phyloP scores from a whole-genome alignment of 1,140 invertebrate species.

The Agrilus planipennis region DNA sequence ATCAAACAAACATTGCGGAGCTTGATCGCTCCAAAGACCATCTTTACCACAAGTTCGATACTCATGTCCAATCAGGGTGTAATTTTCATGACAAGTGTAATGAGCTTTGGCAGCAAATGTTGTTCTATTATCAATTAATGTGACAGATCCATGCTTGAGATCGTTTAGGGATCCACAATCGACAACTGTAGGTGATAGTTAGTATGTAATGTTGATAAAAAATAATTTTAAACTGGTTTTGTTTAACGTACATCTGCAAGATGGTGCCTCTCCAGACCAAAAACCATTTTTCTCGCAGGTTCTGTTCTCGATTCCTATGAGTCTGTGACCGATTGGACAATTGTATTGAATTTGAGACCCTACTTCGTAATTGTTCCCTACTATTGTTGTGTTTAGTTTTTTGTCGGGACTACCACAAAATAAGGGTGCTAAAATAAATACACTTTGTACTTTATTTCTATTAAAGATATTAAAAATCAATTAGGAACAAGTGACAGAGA shows the following conservation, averaged over 20 bases:
- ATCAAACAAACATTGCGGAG: conserved; percentile 71
- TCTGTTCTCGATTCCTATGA: conserved; percentile 58
- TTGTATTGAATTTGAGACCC: conserved; percentile 60
- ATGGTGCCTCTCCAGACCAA: conserved; percentile 67
- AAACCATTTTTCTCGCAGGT: conserved; percentile 61
- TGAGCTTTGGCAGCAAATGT: conserved; percentile 63
- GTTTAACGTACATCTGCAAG: conserved; percentile 73
- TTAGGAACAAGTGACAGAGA: too few species aligned
- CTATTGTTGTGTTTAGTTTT: conserved; percentile 69
- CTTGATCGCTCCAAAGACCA: conserved; percentile 67
- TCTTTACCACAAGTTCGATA: conserved; percentile 64
- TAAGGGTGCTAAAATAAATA: conserved; percentile 53
- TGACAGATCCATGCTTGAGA: conserved; percentile 62
- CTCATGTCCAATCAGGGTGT: conserved; percentile 65
- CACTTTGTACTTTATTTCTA: neutral
- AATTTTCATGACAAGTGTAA: conserved; percentile 73
- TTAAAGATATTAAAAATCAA: too few species aligned
- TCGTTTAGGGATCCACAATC: conserved; percentile 62
- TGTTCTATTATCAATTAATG: conserved; percentile 53
- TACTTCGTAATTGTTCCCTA: conserved; percentile 54
- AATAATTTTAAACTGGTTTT: neutral
- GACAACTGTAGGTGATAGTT: conserved; percentile 47
- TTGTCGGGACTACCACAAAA: conserved; percentile 80
- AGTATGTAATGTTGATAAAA: neutral
- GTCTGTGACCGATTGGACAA: conserved; percentile 73